Conservation (phyloP, 1,140 invertebrate species). For the Octopus sinensis region DNA sequence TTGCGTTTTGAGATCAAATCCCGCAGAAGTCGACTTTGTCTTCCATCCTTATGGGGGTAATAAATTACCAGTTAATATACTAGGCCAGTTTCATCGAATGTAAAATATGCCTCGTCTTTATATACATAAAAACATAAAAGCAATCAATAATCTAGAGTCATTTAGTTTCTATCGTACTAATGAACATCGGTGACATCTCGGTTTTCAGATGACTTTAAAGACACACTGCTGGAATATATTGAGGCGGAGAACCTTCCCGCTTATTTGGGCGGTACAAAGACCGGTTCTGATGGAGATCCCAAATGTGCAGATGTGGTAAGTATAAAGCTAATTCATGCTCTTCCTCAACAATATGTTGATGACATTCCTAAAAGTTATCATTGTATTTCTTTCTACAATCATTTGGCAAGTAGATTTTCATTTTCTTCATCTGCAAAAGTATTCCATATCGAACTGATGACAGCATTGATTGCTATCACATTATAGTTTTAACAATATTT, state of each 20-base stretch:
- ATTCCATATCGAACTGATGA: not conserved
- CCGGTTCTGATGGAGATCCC: conserved; percentile 73
- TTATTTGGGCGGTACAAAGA: conserved; percentile 75
- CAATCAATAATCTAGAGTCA: no score
- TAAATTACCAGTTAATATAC: no score
- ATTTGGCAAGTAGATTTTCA: not conserved
- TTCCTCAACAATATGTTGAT: no score
- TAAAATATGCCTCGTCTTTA: no score
- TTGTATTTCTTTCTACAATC: no score
- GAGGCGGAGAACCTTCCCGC: conserved; percentile 73
- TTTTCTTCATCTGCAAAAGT: conserved; percentile 1
- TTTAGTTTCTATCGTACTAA: no score
- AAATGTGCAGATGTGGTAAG: conserved; percentile 59
- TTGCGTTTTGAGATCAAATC: no score
- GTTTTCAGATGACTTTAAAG: conserved; percentile 67
- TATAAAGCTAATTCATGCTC: not conserved
- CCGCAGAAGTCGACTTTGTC: no score
- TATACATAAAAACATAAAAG: no score
- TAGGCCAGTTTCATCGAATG: no score
- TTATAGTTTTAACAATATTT: conserved; percentile 61
- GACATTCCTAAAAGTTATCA: no score
- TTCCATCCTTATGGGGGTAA: no score
- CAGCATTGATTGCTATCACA: not conserved
- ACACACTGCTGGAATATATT: conserved; percentile 67
- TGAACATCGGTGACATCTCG: not conserved